These are phyloP conservation scores for Cabera pusaria DNA, from an alignment of 2,888 invertebrate species.

Conservation along the genomic window DNA sequence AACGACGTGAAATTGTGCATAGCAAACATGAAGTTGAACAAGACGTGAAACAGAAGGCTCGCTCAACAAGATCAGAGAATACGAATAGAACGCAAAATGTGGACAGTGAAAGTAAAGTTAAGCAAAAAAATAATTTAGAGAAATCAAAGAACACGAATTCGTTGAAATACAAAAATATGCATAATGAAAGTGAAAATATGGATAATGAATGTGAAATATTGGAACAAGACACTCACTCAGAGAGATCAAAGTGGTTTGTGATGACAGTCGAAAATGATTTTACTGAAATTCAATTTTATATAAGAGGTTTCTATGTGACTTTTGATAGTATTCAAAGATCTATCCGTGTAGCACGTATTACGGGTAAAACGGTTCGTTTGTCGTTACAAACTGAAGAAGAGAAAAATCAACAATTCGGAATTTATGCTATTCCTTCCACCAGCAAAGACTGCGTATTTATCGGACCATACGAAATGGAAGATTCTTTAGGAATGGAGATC, in stretches of 20 bases:
- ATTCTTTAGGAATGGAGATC: slow-evolving; percentile 67
- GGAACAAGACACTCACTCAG: slow-evolving; percentile 25
- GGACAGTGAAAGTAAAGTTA: no score
- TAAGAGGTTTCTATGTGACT: slow-evolving; percentile 79
- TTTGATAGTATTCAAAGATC: slow-evolving; percentile 75
- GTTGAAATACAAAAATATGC: no score
- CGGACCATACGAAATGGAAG: slow-evolving; percentile 69
- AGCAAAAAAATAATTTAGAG: no score
- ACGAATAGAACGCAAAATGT: no score
- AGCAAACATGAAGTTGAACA: no score
- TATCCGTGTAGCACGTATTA: slow-evolving; percentile 69
- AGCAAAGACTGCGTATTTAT: slow-evolving; percentile 63
- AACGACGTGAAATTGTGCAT: no score
- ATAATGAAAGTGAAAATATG: no score
- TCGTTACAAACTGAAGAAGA: slow-evolving; percentile 50
- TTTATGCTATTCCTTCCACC: slow-evolving; percentile 67
- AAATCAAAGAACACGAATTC: no score
- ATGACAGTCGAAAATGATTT: slow-evolving; percentile 82
- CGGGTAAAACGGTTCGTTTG: slow-evolving; percentile 74
- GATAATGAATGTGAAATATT: no score
- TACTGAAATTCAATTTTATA: slow-evolving; percentile 74
- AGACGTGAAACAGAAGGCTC: no score
- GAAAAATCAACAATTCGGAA: slow-evolving; percentile 61
- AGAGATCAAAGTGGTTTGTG: slow-evolving; percentile 79
- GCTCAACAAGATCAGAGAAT: no score